Base-by-base conservation (phyloP, 92 coral and sea anemone genomes). In the Anthopleura xanthogrammica region DNA sequence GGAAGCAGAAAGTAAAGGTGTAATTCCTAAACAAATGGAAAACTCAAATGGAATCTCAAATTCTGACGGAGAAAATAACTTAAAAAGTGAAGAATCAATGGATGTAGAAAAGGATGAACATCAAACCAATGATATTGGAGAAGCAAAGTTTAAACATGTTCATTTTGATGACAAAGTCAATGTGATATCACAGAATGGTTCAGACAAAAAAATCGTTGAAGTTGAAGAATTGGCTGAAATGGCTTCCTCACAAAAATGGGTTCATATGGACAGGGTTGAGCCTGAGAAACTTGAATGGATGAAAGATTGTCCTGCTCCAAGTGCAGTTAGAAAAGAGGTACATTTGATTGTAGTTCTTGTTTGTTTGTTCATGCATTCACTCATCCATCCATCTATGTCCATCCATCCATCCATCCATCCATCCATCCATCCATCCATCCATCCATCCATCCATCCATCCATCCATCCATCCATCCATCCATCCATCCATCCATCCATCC, bases 261-360 rank as follows among this genome's bases (percentile, higher is more conserved):
- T 97, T 83, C 93, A 97, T 88, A 97, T 97, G 99, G 95, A 90
- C 76, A 87, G 86, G 1, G 79, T 94, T 78, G 99, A 97, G 78
- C 70, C 85, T 4, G 94, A 97, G 40, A 97, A 97, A 79, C 90
- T 97, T 77, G 95, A 94, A 77, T 97, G 99, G 99, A 97, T 97
- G 97, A 90, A 89, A 76, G 91, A 92, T 72, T 94, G 96, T 58
- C 92, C 93, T 39, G 29, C 91, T 29, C 99, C 99, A 24, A 86
- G 86, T 71, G 99, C 92, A 19, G 75, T 89, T 76, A 89, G 91
- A 62, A 88, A 87, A 60, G 88, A 91, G 98, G 99, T 96, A 66
- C 17, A 62, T 20, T 54, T 2, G 7, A 50, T 50, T 50, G 6
- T 60, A 16, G 65, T 16, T 60, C 12, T 62, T 62, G 70, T n/a